Evolutionary conservation across 1,140 invertebrate genomes (phyloP), one percentile per base, ranked within the genome.

Genomic region (Lordiphosa collinella): DNA sequence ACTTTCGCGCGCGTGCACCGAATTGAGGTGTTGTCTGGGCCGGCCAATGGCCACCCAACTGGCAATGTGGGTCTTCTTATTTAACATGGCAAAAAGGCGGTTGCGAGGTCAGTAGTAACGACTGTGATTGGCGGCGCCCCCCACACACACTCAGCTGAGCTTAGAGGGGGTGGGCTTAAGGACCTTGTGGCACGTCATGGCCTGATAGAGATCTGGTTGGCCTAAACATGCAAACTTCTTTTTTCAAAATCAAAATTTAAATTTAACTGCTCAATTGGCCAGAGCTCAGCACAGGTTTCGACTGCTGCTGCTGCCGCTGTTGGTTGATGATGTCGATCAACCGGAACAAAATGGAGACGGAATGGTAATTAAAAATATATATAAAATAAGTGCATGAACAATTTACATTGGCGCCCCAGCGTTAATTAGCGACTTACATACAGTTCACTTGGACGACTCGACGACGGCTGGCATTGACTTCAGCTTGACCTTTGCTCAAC

Each of bases 381-480:
- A 25, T 11, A 13, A 48, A 32, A 16, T 48, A 9, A 14, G 7
- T 12, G n/a, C 16, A 22, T 35, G 14, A 4, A 38, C 8, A 13
- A 38, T 10, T 40, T 10, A 5, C 37, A 29, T 29, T 29, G 18
- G 18, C 22, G n/a, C 40, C 8, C 22, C 40, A 25, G 41, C 25
- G 18, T 44, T 44, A 44, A 44, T 44, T 44, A 44, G 41, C 41
- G 29, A 29, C 11, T 49, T 49, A 49, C 63, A 34, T 38, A 64
- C 52, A 29, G 25, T 29, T 53, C 29, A 22, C 22, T 29, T 13
- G 25, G 36, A n/a, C 16, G 40, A 40, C 34, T n/a, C n/a, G n/a
- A n/a, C n/a, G n/a, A n/a, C n/a, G n/a, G n/a, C n/a, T 67, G 65
- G 65, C 65, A 68, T 68, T 68, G 65, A 60, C 65, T 68, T 59